Base-by-base conservation (phyloP, 2,888 invertebrate genomes). In the Thyatira batis region DNA sequence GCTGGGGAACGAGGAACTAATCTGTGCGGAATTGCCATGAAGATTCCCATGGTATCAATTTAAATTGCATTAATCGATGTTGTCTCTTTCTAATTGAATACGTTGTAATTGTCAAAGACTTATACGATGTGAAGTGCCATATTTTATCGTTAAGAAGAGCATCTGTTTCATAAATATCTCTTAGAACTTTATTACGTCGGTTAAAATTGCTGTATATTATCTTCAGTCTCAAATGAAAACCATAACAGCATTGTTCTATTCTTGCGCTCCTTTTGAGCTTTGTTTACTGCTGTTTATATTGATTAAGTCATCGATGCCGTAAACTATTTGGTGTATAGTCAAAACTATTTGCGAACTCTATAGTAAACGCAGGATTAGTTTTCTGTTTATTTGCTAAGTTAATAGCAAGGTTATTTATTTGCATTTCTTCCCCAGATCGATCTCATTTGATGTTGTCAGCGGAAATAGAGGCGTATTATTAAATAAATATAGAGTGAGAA, bases 21-120 rank as follows among this genome's bases (percentile, higher is more conserved):
- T 67, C 71, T 77, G 76, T 76, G 80, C 39, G 39, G 39, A 80
- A 83, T 73, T 69, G 76, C 65, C 70, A 54, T 61, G 65, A 66
- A 64, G 69, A 77, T 80, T 84, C 82, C 80, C 80, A 80, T 82
- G 78, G 77, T 78, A 78, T 83, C 76, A 72, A 80, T 84, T 82
- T 79, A 73, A 76, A 78, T 74, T 76, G 67, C 69, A 73, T 72
- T 67, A 72, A 72, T 73, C 68, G 64, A 68, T 63, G 61, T 67
- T 65, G 65, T 74, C 71, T 65, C 60, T 63, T 71, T 72, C 69
- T 71, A 69, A 70, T 72, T 66, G 49, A 66, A 69, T 58, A 17
- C 17, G 39, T 39, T 17, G 39, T 39, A 39, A 39, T 17, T 39
- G 39, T 39, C 17, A 8, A 39, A 39, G 64, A 63, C 60, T 61